phyloP scores from a whole-genome alignment of 2,113 vertebrate genomes.

The Cryptomyrus ogoouensis region DNA sequence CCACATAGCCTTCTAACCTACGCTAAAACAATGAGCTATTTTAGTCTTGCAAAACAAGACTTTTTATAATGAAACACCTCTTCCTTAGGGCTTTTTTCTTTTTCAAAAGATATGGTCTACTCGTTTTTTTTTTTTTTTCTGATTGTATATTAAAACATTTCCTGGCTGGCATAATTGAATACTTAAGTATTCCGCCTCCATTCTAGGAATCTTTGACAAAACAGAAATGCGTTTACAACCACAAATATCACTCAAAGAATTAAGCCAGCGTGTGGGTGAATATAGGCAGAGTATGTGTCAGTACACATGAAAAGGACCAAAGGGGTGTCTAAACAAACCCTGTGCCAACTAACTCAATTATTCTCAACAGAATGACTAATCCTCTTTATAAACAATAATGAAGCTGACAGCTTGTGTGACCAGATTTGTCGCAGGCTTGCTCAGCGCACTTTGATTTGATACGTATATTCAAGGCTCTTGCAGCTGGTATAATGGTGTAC shows the following conservation, averaged over 20 bases:
- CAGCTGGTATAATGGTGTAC: background rate
- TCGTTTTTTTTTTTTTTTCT: conserved; percentile 13
- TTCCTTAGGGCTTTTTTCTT: conserved; percentile 11
- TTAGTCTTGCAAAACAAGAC: background rate
- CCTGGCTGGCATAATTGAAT: conserved; percentile 36
- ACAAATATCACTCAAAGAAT: background rate
- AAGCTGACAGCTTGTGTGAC: conserved; percentile 14
- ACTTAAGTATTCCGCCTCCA: conserved; percentile 25
- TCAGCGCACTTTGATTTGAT: background rate
- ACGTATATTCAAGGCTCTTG: background rate
- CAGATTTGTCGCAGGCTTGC: background rate
- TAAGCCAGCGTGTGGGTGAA: background rate
- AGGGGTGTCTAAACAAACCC: background rate
- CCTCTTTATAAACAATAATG: conserved; percentile 12
- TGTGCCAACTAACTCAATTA: conserved; percentile 15
- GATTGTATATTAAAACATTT: conserved; percentile 25
- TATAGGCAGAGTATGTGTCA: conserved; percentile 6
- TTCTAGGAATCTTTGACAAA: conserved; percentile 20
- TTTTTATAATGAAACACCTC: background rate
- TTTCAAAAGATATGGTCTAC: conserved; percentile 20
- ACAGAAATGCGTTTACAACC: conserved; percentile 23
- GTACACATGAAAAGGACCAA: conserved; percentile 11
- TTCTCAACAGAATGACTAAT: conserved; percentile 21
- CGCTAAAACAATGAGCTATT: background rate
- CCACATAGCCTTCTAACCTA: background rate